Evolutionary conservation across 2,113 vertebrate species (phyloP), one percentile per base, ranked within the genome.

Genomic region (Larimichthys crocea): DNA sequence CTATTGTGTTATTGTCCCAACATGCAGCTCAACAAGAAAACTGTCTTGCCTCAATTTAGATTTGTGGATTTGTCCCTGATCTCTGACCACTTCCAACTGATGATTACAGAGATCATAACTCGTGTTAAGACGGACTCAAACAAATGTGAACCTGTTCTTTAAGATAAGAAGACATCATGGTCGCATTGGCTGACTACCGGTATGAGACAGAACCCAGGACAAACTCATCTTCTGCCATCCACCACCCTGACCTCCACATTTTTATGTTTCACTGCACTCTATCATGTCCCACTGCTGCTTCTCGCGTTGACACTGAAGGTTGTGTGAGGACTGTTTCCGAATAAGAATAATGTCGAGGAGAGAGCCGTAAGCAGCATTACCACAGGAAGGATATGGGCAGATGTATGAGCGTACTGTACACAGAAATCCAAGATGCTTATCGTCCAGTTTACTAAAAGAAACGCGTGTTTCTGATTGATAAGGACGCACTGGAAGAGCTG

Each of bases 221-320:
- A 67, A 67, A 75, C 65, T 26, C 40, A 49, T 59, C 65, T 20
- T 22, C 17, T 52, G 26, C 20, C 44, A 24, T 42, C 48, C 40
- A 15, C 52, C 78, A 24, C 26, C 64, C 52, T 76, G 66, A 79
- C 68, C 10, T 60, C 52, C 59, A 59, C 75, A 4, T 75, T 50
- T 64, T 67, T 53, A 61, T 74, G 71, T 71, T 52, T 74, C 68
- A 67, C 59, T 19, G 60, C 70, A 17, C 70, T 63, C 68, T 10
- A 35, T 73, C 50, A 60, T 56, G 42, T 82, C 71, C 44, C 19
- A 31, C 46, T 55, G 57, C 46, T 61, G 57, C 46, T 61, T 35
- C 49, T 48, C 64, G 65, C 53, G 3, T 5, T 44, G 68, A 74
- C 42, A 31, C 40, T 57, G 63, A 76, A 74, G 67, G 66, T 60